Base-by-base conservation (phyloP, 37 sponge, comb jelly and placozoan genomes). In the Theonella swinhoei region DNA sequence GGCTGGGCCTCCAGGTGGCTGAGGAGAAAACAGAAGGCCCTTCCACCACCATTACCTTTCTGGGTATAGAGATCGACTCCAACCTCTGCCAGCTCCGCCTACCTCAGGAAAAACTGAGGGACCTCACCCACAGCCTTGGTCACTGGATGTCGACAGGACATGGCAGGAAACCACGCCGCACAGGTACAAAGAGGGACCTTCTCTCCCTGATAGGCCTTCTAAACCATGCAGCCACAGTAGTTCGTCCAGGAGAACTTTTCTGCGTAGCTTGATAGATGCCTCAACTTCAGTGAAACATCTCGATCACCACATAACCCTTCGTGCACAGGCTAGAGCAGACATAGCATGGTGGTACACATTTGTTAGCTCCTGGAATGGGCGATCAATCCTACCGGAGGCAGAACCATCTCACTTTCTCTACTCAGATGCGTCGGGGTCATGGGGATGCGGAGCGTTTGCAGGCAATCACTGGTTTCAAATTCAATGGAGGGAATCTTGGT, bases 301-400 rank as follows among this genome's bases (percentile, higher is more conserved):
- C n/a, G n/a, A n/a, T n/a, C n/a, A n/a, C n/a, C n/a, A n/a, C n/a
- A n/a, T n/a, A n/a, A n/a, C n/a, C n/a, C n/a, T n/a, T n/a, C n/a
- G n/a, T n/a, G 8, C 78, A 22, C 62, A 63, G 25, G 78, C 62
- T 7, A 76, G 78, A 32, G 62, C 61, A 9, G 78, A 76, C n/a
- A 33, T 76, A 42, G 26, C 7, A 7, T 76, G 78, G 78, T 76
- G 78, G 78, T 39, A 39, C 14, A 17, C 78, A 11, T 43, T 62
- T 11, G 31, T 76, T 25, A 7, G 8, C 20, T 31, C 63, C 4
- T 76, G 78, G 78, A 76, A 76, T 26, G 78, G 78, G 5, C 7
- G 5, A 7, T 24, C n/a, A 8, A 28, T 65, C n/a, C 11, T 65
- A 11, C 66, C 66, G 5, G n/a, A 11, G 4, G 19, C 66, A 65